Conservation (phyloP, 1,140 invertebrate species). For the Atta colombica region DNA sequence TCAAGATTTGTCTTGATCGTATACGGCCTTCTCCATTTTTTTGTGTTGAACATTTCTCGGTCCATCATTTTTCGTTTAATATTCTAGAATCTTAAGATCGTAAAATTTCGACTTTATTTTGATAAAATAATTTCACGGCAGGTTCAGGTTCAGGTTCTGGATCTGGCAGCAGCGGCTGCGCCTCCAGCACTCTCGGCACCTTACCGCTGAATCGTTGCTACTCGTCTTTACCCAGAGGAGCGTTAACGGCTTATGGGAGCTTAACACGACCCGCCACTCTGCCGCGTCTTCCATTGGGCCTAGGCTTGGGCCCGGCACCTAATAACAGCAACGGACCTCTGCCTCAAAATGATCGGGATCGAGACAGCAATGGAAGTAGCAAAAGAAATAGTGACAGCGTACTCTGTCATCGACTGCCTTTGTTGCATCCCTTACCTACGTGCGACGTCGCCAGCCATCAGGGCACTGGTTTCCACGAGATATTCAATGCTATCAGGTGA, state of each 20-base stretch:
- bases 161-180: constrained; percentile 85
- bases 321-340: constrained; percentile 73
- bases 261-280: constrained; percentile 85
- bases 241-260: constrained; percentile 82
- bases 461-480: constrained; percentile 85
- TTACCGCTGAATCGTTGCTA: constrained; percentile 83
- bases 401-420: constrained; percentile 86
- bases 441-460: constrained; percentile 86
- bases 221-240: constrained; percentile 85
- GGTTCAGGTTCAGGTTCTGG: constrained; percentile 85
- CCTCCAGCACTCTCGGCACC: constrained; percentile 82
- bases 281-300: constrained; percentile 84
- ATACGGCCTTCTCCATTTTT: too few species aligned
- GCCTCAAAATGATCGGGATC: constrained; percentile 78
- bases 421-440: constrained; percentile 86
- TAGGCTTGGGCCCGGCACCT: constrained; percentile 77
- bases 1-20: too few species aligned
- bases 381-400: constrained; percentile 87
- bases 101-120: not conserved
- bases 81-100: constrained; percentile 1
- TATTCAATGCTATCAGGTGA: constrained; percentile 84
- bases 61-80: not conserved
- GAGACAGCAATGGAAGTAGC: constrained; percentile 83
- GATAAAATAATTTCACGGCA: not conserved
- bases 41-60: not conserved